These are phyloP conservation scores for Lasioglossum baleicum DNA, from an alignment of 1,140 invertebrate genomes.

Conservation along the genomic window DNA sequence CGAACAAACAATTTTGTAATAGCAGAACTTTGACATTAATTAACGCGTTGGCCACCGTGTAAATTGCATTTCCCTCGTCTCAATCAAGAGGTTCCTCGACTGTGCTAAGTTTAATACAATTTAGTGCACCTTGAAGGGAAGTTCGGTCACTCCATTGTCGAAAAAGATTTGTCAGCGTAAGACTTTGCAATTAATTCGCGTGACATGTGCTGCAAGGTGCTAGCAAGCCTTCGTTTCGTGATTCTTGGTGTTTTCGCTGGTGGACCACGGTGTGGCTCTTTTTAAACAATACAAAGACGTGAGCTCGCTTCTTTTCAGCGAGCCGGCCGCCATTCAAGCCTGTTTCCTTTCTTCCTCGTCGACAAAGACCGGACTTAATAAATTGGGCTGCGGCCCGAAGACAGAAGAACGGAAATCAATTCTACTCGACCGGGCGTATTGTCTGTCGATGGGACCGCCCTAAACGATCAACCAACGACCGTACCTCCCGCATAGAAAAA, in stretches of 20 bases:
- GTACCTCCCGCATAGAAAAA: neutral
- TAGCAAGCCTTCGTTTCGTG: neutral
- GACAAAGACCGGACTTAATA: slow-evolving; percentile 18
- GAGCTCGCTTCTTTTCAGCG: slow-evolving; percentile 2
- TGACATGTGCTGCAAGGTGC: neutral
- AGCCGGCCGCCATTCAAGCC: neutral
- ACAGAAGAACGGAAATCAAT: slow-evolving; percentile 21
- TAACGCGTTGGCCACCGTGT: too few species aligned
- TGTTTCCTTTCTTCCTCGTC: slow-evolving; percentile 11
- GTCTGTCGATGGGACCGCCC: slow-evolving; percentile 1
- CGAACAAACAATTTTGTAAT: too few species aligned
- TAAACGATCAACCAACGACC: neutral
- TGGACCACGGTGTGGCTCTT: neutral
- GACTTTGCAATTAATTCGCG: too few species aligned
- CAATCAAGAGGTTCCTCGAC: too few species aligned
- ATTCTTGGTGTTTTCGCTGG: neutral
- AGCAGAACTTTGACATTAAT: too few species aligned
- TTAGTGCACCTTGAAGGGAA: too few species aligned
- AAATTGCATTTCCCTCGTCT: too few species aligned
- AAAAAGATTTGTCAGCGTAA: too few species aligned
- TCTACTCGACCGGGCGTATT: slow-evolving; percentile 22
- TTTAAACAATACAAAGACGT: slow-evolving; percentile 10
- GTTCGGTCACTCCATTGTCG: too few species aligned
- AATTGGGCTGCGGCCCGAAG: slow-evolving; percentile 5
- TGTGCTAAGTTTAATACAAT: too few species aligned